Evolutionary conservation across 2,888 invertebrate genomes (phyloP), one percentile per base, ranked within the genome.

Genomic region (Synergus umbraculus): DNA sequence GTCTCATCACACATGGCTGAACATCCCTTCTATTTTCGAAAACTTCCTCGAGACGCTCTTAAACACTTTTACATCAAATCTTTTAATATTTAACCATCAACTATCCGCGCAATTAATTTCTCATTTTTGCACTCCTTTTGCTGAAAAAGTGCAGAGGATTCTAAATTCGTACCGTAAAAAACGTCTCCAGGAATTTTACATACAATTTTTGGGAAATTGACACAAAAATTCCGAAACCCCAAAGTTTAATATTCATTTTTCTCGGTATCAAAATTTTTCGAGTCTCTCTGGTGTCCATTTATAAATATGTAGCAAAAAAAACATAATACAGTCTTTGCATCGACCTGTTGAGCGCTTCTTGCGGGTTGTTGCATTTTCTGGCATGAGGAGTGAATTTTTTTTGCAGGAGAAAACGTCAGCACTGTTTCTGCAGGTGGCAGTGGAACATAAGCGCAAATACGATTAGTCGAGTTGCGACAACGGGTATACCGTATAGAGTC

Each of bases 401-500:
- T 37, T 2, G 10, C 9, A n/a, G 3, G 12, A 54, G 37, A 54
- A 73, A 37, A 73, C 46, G 73, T 73, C 37, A 73, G 73, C 37
- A 73, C 37, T 73, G 54, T 43, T 67, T 73, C 73, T 73, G 73
- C 54, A 41, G 54, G 37, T 73, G 73, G n/a, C 73, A 73, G 49
- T 54, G 22, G 60, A 54, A 79, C 41, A 76, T 80, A 83, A 80
- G 79, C 78, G 82, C 77, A 80, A 84, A 83, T 79, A 79, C 77
- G 81, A 84, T 83, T 83, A 83, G 81, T 60, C 66, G 63, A 66
- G 69, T 79, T 78, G 76, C 79, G 79, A 81, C 78, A 81, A 79
- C 82, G 54, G 54, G 54, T 49, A 37, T 41, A 73, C 54, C 63
- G 22, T 22, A 5, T 65, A 44, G 41, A 79, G 65, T 49, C 46